Evolutionary conservation across 2,888 invertebrate genomes (phyloP).

Genomic region (Desoria tigrina): DNA sequence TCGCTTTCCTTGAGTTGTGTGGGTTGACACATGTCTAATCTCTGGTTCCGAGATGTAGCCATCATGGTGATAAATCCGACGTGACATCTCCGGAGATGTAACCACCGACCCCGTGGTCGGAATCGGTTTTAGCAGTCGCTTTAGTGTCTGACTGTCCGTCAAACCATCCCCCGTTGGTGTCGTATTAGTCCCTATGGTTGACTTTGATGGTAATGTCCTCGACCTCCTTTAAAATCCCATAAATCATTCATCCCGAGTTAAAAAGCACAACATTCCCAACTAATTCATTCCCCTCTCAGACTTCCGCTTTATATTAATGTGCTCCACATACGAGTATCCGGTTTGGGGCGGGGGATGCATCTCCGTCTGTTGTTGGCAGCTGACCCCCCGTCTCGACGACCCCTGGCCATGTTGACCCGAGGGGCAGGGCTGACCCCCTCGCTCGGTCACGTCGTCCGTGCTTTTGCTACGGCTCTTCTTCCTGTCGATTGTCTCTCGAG

Average conservation of each 20-base stretch:
- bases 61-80: slow-evolving; percentile 64
- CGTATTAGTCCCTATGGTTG: slow-evolving; percentile 54
- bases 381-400: slow-evolving; percentile 32
- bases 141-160: slow-evolving; percentile 80
- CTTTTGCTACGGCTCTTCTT: slow-evolving; percentile 68
- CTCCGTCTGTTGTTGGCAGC: slow-evolving; percentile 27
- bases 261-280: not conserved
- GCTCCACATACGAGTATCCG: slow-evolving; percentile 19
- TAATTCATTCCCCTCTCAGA: not conserved
- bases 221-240: slow-evolving; percentile 40
- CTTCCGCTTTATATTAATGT: not conserved
- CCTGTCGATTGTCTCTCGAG: slow-evolving; percentile 49
- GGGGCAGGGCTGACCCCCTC: slow-evolving; percentile 56
- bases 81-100: slow-evolving; percentile 86
- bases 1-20: slow-evolving; percentile 65
- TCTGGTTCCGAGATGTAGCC: slow-evolving; percentile 56
- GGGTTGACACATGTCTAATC: slow-evolving; percentile 60
- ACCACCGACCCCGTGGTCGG: slow-evolving; percentile 63
- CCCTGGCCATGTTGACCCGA: slow-evolving; percentile 54
- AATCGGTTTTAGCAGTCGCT: slow-evolving; percentile 92
- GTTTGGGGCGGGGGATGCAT: slow-evolving; percentile 7
- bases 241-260: not conserved
- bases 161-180: slow-evolving; percentile 53
- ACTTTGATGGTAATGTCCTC: slow-evolving; percentile 52
- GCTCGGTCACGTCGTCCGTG: slow-evolving; percentile 75